A percentile compares a stretch with the other conserved stretches of the same genome.
Evolutionary conservation across 1,140 invertebrate species (phyloP).

Genomic region (Carposina sasakii): DNA sequence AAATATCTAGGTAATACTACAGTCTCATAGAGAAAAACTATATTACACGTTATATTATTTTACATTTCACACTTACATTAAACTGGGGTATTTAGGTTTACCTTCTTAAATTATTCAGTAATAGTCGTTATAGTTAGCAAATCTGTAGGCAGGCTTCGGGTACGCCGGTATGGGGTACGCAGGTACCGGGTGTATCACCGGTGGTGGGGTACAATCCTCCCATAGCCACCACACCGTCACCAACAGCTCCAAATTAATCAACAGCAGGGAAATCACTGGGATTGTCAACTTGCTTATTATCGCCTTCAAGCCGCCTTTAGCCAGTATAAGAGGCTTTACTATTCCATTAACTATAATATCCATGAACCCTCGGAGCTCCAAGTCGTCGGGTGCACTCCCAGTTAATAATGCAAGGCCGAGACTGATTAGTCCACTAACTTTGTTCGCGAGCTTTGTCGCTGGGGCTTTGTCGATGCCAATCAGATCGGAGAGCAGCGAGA

Average conservation of each 20-base stretch:
- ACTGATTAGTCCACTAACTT: slow-evolving; percentile 43
- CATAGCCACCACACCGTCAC: slow-evolving; percentile 62
- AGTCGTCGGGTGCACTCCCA: slow-evolving; percentile 30
- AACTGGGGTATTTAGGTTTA: too few species aligned
- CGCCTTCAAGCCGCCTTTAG: slow-evolving; percentile 49
- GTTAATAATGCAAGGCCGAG: slow-evolving; percentile 42
- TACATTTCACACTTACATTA: too few species aligned
- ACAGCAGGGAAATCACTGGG: slow-evolving; percentile 46
- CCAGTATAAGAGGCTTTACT: slow-evolving; percentile 42
- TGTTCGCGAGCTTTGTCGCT: slow-evolving; percentile 35
- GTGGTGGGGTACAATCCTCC: slow-evolving; percentile 45
- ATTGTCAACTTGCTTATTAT: slow-evolving; percentile 54
- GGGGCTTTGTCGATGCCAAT: slow-evolving; percentile 33
- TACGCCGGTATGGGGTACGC: slow-evolving; percentile 13
- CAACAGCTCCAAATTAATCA: slow-evolving; percentile 60
- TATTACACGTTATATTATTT: too few species aligned
- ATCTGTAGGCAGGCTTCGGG: slow-evolving; percentile 20
- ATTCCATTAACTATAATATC: slow-evolving; percentile 51
- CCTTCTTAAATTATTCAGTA: too few species aligned
- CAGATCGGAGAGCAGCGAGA: slow-evolving; percentile 17
- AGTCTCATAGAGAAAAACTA: too few species aligned
- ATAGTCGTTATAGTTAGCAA: slow-evolving; percentile 33
- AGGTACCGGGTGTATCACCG: slow-evolving; percentile 9
- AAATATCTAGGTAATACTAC: too few species aligned
- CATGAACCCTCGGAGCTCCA: slow-evolving; percentile 45